Conservation (phyloP, 2,888 invertebrate species). For the Ophion costatus region DNA sequence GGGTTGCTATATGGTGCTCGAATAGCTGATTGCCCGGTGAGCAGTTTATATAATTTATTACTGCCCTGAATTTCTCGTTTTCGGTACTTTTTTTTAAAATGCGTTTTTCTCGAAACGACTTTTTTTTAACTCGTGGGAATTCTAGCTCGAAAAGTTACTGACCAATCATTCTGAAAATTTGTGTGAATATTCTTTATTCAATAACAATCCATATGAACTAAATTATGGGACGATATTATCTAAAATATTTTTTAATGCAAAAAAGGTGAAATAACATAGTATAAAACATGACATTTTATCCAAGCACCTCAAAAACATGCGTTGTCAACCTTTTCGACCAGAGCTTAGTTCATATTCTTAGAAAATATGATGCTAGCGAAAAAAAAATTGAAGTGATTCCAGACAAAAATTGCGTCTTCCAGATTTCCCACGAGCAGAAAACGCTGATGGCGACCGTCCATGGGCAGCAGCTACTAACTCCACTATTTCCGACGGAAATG, state of each 20-base stretch:
- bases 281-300: slow-evolving; percentile 52
- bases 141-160: no score
- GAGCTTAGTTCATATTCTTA: slow-evolving; percentile 35
- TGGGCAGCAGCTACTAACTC: slow-evolving; percentile 40
- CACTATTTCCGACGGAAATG: slow-evolving; percentile 52
- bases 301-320: slow-evolving; percentile 41
- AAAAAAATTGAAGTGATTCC: slow-evolving; percentile 38
- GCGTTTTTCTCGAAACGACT: no score
- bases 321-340: slow-evolving; percentile 38
- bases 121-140: no score
- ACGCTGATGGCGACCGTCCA: slow-evolving; percentile 28
- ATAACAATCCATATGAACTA: slow-evolving; percentile 27
- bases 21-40: slow-evolving; percentile 27
- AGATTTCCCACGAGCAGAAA: slow-evolving; percentile 32
- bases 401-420: slow-evolving; percentile 51
- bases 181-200: no score
- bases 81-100: no score
- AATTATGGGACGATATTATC: slow-evolving; percentile 47
- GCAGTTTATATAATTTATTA: no score
- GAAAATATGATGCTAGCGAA: slow-evolving; percentile 22
- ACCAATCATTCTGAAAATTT: no score
- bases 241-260: slow-evolving; percentile 53
- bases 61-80: no score
- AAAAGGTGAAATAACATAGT: slow-evolving; percentile 45
- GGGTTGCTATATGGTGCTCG: slow-evolving; percentile 26